phyloP scores from a whole-genome alignment of 2,797 vertebrate species.

The Sebastes steindachneri region DNA sequence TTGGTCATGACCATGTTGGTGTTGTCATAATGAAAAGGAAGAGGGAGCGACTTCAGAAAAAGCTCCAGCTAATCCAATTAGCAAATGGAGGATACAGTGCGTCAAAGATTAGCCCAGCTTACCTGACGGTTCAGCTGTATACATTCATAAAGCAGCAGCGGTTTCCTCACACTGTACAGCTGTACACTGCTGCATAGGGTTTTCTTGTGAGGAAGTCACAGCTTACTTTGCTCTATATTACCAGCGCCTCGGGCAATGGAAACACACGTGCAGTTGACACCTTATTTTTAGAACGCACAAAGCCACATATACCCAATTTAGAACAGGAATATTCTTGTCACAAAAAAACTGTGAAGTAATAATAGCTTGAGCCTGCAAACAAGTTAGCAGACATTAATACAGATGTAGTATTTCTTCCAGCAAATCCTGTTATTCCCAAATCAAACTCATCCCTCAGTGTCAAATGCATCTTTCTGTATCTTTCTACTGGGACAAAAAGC shows the following conservation, averaged over 20 bases:
- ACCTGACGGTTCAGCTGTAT: conserved; percentile 1
- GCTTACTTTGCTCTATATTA: conserved; percentile 16
- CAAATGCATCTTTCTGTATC: neutral
- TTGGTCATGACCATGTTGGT: neutral
- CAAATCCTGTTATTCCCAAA: neutral
- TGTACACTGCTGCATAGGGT: neutral
- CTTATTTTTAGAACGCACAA: conserved; percentile 49
- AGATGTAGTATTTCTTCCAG: neutral
- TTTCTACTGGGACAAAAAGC: neutral
- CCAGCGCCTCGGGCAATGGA: conserved; percentile 15
- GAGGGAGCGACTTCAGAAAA: conserved; percentile 12
- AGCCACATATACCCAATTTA: conserved; percentile 17
- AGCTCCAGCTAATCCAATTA: conserved; percentile 58
- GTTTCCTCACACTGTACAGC: neutral
- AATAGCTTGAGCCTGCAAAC: neutral
- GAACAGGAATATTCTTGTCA: neutral
- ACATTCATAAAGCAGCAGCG: conserved; percentile 14
- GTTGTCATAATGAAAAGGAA: neutral
- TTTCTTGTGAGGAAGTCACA: conserved; percentile 2
- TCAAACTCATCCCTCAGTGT: neutral
- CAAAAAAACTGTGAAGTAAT: neutral
- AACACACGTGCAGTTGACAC: conserved; percentile 32
- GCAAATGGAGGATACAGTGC: conserved; percentile 11
- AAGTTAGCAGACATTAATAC: neutral
- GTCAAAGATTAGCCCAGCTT: conserved; percentile 47